Conservation (phyloP, 1,140 invertebrate genomes). For the Drosophila eugracilis region DNA sequence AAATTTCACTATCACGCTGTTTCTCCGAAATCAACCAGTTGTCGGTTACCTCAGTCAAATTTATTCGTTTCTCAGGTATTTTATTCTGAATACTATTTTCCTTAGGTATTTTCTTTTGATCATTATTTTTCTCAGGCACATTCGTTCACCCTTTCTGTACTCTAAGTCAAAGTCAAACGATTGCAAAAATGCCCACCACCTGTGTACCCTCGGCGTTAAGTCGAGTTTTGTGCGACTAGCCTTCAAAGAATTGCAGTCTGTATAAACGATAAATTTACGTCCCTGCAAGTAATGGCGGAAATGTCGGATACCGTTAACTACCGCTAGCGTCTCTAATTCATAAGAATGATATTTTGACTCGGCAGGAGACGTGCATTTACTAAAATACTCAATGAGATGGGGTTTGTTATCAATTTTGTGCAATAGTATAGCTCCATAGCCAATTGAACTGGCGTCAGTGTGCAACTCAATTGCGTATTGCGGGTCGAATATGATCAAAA, state of each 20-base stretch:
- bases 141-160: neutral
- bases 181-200: slow-evolving; percentile 10
- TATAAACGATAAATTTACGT: slow-evolving; percentile 1
- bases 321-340: neutral
- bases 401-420: neutral
- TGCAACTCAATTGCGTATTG: slow-evolving; percentile 10
- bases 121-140: neutral
- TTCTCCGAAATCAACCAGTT: neutral
- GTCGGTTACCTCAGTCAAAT: neutral
- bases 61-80: too few relatives aligned
- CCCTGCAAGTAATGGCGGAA: slow-evolving; percentile 11
- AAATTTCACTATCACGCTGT: neutral
- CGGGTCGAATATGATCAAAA: slow-evolving; percentile 4
- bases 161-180: neutral
- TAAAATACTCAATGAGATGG: slow-evolving; percentile 1
- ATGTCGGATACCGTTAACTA: neutral
- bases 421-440: slow-evolving; percentile 5
- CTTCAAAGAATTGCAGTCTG: slow-evolving; percentile 5
- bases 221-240: slow-evolving; percentile 2
- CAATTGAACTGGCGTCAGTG: slow-evolving; percentile 5
- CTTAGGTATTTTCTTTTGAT: neutral
- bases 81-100: neutral
- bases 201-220: neutral
- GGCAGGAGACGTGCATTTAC: slow-evolving; percentile 4
- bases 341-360: slow-evolving; percentile 1